Percentiles rank a stretch among this genome's conserved stretches.
phyloP scores from a whole-genome alignment of 2,888 invertebrate species.

The Lumbricus terrestris region DNA sequence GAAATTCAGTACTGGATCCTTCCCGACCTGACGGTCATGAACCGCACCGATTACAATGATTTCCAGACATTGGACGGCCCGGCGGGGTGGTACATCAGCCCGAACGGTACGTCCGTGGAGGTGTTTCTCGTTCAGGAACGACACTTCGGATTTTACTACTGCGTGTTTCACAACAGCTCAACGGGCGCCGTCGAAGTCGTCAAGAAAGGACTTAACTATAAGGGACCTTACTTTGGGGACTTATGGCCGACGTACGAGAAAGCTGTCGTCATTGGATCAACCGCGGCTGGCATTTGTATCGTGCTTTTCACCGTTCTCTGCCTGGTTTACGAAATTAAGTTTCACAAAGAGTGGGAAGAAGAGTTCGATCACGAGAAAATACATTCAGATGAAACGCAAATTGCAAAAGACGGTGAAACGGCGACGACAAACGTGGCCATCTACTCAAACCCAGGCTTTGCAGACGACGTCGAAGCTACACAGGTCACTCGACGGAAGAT shows the following conservation, averaged over 20 bases:
- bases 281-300: constrained; percentile 8
- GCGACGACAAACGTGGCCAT: background rate
- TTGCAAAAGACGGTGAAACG: background rate
- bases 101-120: constrained; percentile 20
- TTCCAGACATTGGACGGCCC: constrained; percentile 34
- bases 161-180: constrained; percentile 19
- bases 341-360: background rate
- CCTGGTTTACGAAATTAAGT: background rate
- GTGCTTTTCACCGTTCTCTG: constrained; percentile 3
- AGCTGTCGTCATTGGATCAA: constrained; percentile 25
- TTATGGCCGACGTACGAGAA: constrained; percentile 31
- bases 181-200: constrained; percentile 11
- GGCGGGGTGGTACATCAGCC: constrained; percentile 28
- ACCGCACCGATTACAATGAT: background rate
- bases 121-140: constrained; percentile 24
- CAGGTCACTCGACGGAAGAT: background rate
- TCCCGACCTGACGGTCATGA: constrained; percentile 30
- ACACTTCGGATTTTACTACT: constrained; percentile 36
- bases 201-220: constrained; percentile 34
- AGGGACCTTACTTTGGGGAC: constrained; percentile 35
- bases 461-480: background rate
- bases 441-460: background rate
- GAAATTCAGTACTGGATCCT: constrained; percentile 30
- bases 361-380: background rate
- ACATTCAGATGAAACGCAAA: background rate